Base-by-base conservation (phyloP, 2,797 vertebrate genomes). In the Lithobates sylvaticus region DNA sequence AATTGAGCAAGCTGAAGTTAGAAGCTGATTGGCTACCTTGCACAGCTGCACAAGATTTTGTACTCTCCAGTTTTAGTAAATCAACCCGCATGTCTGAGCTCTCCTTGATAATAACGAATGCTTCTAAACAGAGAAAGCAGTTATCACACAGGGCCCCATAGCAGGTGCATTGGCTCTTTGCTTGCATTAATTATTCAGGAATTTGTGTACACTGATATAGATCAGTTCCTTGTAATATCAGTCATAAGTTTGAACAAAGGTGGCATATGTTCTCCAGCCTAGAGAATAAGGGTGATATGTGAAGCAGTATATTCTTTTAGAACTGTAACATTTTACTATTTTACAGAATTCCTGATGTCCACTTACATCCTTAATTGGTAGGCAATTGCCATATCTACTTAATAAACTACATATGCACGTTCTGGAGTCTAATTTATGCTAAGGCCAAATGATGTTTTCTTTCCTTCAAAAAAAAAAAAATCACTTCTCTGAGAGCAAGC, bases 401-500 rank as follows among this genome's bases (percentile, higher is more conserved):
- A 64, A 78, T 64, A 71, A 78, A 64, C 67, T 68, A 44, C 32
- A 72, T 72, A 64, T 23, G 76, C 47, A 78, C 76, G 65, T 85
- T 65, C 68, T 34, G 42, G 21, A 58, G 67, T 34, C 36, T 85
- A 78, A 78, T 65, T 85, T 85, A 79, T 85, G 76, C 70, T 80
- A 80, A 85, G 69, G 71, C 54, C 76, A 85, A 85, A 79, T 85
- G 64, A 79, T 85, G 54, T 47, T 74, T 65, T 72, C 29, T 21
- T 80, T 42, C 58, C 29, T 39, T 80, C 54, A 61, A 61, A 4
- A 79, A 65, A 74, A n/a, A 85, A 85, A 64, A 79, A 67, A 67
- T 85, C 54, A 81, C 58, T 50, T 74, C 76, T 85, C 23, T 29
- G 18, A 34, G 84, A 79, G 74, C 68, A 73, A 70, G n/a, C 36